Evolutionary conservation across 2,797 vertebrate genomes (phyloP), one percentile per base, ranked within the genome.

Genomic region (Manis pentadactyla): DNA sequence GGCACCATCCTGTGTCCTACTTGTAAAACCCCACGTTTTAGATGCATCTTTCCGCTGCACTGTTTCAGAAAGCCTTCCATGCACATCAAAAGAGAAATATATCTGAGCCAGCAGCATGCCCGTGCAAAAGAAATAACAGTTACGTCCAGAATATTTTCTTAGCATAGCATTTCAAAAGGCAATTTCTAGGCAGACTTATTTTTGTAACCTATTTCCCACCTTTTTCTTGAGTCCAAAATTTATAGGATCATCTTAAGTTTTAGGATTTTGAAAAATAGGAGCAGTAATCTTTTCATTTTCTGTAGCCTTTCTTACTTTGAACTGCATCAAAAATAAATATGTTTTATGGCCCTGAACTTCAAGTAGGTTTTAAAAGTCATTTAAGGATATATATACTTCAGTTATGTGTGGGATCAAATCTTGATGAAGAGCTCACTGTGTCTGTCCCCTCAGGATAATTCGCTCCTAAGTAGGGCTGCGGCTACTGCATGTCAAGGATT

Each of bases 351-450:
- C 61, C 12, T 2, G 3, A 53, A 78, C 49, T 59, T 46, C 74
- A 69, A 77, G 77, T 13, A 79, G 55, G 46, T 82, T 94, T 92
- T 63, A 21, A 92, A 96, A 71, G 82, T 90, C 82, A 49, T 31
- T 93, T 75, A 66, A 39, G 81, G n/a, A 77, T 73, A 49, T 2
- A 13, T 73, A 49, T 2, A 13, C 68, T 46, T 59, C 5, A 0
- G n/a, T 37, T 29, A 23, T 0, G 31, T 49, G 5, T 68, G 53
- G 39, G 82, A 92, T 75, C 78, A 11, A 2, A 11, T 10, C 3
- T 6, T 79, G 86, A 93, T 59, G 63, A 79, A 89, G 11, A 13
- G 15, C 25, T 5, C 23, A 12, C 61, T 64, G 51, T n/a, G 13
- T 0, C 31, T n/a, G 0, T 7, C 18, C 71, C 77, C 63, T 23